Conservation (phyloP, 2,113 vertebrate species). For the Odobenus rosmarus region DNA sequence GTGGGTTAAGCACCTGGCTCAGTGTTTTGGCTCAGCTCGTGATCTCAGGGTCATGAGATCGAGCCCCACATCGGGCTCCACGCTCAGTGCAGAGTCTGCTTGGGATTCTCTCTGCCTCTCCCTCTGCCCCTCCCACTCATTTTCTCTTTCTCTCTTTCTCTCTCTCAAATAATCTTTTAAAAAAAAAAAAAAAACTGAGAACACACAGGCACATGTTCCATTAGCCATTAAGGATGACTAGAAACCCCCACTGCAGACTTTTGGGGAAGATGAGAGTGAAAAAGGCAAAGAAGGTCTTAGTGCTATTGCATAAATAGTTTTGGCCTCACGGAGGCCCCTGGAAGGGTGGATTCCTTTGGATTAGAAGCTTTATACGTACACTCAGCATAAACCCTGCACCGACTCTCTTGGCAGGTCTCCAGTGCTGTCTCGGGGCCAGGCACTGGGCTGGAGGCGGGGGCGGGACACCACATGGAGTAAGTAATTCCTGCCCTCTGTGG, state of each 20-base stretch:
- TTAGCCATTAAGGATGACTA: no score
- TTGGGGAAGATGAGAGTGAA: background rate
- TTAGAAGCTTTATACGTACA: accelerated
- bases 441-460: background rate
- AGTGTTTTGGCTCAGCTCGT: background rate
- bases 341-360: accelerated
- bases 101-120: background rate
- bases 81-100: background rate
- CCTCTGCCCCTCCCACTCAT: no score
- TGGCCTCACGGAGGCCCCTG: background rate
- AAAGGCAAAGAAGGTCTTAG: background rate
- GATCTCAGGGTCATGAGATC: background rate
- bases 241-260: background rate
- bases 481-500: accelerated
- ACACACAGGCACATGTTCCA: accelerated
- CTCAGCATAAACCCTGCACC: background rate
- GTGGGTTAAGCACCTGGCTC: background rate
- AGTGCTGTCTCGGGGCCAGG: background rate
- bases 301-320: background rate
- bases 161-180: background rate
- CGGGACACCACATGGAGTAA: accelerated
- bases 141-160: no score
- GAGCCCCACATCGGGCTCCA: background rate
- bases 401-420: accelerated
- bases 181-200: background rate